These are phyloP conservation scores for Premnoplex brunnescens DNA, from an alignment of 2,797 vertebrate genomes.

Conservation along the genomic window DNA sequence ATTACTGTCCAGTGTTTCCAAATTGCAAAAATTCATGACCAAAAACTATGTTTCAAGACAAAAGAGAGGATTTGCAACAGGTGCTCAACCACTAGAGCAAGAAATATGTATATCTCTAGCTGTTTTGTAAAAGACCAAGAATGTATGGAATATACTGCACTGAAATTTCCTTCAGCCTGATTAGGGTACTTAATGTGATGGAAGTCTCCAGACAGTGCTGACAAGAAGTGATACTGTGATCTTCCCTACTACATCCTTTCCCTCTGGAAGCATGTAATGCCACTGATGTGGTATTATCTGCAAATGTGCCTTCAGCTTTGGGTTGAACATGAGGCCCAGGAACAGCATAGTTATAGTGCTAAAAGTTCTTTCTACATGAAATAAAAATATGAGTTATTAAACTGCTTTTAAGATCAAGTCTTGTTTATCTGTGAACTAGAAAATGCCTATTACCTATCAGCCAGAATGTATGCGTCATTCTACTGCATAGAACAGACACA, in stretches of 20 bases:
- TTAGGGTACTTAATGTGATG: neutral
- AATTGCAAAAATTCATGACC: neutral
- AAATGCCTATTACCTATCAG: neutral
- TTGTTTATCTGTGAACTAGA: neutral
- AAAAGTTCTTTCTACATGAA: neutral
- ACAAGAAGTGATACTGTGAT: neutral
- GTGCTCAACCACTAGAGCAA: neutral
- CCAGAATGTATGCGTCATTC: neutral
- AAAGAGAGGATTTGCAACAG: neutral
- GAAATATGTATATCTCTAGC: neutral
- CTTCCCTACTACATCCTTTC: neutral
- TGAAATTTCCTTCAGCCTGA: neutral
- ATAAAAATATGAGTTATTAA: neutral
- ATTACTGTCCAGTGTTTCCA: neutral
- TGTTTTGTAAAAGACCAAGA: neutral
- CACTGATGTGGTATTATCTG: neutral
- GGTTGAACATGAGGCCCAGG: neutral
- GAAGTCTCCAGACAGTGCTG: neutral
- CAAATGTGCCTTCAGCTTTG: neutral
- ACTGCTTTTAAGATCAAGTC: neutral
- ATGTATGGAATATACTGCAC: neutral
- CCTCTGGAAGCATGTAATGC: neutral
- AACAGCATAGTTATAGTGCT: neutral
- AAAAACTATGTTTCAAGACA: neutral
- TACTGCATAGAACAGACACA: neutral